Evolutionary conservation across 2,113 vertebrate genomes (phyloP), one percentile per base, ranked within the genome.

Genomic region (Xenus cinereus): DNA sequence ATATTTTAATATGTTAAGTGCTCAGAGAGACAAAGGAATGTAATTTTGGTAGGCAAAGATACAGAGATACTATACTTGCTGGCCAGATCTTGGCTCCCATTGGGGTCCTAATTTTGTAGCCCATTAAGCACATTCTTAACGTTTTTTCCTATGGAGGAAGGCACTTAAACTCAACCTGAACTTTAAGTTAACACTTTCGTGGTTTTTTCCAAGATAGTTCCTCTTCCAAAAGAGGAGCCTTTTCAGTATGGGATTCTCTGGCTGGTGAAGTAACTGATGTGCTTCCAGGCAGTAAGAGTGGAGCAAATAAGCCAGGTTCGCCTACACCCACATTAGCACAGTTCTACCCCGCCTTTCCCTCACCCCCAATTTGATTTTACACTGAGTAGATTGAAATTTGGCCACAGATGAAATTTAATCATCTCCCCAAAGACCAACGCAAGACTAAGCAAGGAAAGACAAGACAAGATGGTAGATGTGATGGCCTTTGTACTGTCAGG

Each of bases 1-100:
- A 60, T 93, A 78, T 94, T 93, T 91, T 96, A 74, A 78, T 63
- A 84, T 20, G 50, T 7, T 53, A 77, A 84, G 43, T 92, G 54
- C 59, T 95, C 7, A 6, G 30, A 91, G 63, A 89, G n/a, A 81
- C 68, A 74, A 91, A 81, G 22, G 28, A 81, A 91, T 78, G 21
- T 62, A 80, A 80, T 67, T 87, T 77, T 86, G 11, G 33, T 63
- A 50, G 73, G 41, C 50, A 85, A 68, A 68, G 60, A 79, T n/a
- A 46, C 1, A 7, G 71, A 60, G 72, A 73, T n/a, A 35, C 27
- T 39, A 27, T 13, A 62, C 17, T 72, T 84, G 7, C 56, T 79
- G 60, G 43, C 23, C n/a, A 67, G 57, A 63, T 78, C 46, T 79
- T 26, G 43, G 27, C 4, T 90, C 9, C 68, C 27, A 11, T 46